Base-by-base conservation (phyloP, 2,888 invertebrate species). In the Protophormia terraenovae region DNA sequence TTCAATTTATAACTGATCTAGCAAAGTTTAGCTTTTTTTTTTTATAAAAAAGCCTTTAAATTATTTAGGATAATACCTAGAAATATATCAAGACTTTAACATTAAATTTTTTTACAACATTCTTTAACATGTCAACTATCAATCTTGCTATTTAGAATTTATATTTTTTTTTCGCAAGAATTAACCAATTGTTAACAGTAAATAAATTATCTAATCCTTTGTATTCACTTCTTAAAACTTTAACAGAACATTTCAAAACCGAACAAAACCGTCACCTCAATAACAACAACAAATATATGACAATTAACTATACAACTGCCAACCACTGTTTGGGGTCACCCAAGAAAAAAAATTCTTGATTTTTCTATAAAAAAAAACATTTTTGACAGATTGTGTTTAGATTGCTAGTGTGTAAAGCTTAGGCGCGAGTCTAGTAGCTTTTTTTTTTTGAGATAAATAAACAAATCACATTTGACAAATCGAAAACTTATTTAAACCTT, bases 401-500 rank as follows among this genome's bases (percentile, higher is more conserved):
- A 60, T 72, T 72, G 53, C 41, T n/a, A 41, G 41, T 6, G 6
- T 32, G 32, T n/a, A 32, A 32, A 6, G 32, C 32, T 32, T 55
- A n/a, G n/a, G 55, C 55, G 35, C 71, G 27, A 12, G n/a, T n/a
- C 41, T 2, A 62, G 62, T 22, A 50, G 50, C 50, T n/a, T n/a
- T n/a, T n/a, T n/a, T n/a, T n/a, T n/a, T 47, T 45, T 45, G 62
- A 62, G 50, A 19, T 60, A 67, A 71, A 78, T 83, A 83, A 83
- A 83, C 83, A 79, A 83, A 83, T 79, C 78, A 83, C 78, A 83
- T 69, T 83, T 83, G 83, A 83, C 83, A 83, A 83, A 83, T 83
- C 67, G 83, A 73, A 79, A 64, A 83, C 77, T 76, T 72, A 83
- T 73, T 83, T 78, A 58, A 83, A 83, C 82, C 82, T 83, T 77